Evolutionary conservation across 2,888 invertebrate species (phyloP).

Genomic region (Sycophila texana): DNA sequence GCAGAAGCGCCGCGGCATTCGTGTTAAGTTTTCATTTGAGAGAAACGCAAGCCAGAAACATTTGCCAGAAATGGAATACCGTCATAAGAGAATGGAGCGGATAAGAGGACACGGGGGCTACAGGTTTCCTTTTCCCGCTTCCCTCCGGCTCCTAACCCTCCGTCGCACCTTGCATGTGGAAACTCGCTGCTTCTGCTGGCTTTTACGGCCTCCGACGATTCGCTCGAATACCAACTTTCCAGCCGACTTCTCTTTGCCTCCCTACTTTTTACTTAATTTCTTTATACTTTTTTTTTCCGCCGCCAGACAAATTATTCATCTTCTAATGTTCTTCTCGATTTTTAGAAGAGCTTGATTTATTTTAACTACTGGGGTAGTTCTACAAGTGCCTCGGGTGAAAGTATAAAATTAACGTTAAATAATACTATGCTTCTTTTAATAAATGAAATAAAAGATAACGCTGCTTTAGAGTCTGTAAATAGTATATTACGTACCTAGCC

Average conservation of each 20-base stretch:
- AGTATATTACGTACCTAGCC: too few species aligned
- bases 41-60: conserved; percentile 65
- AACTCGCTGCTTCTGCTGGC: conserved; percentile 27
- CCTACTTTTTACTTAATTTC: not conserved
- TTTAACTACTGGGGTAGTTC: too few species aligned
- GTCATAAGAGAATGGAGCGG: conserved; percentile 57
- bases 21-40: conserved; percentile 69
- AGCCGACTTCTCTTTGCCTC: not conserved
- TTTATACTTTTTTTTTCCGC: not conserved
- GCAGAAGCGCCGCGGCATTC: conserved; percentile 54
- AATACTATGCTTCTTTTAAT: too few species aligned
- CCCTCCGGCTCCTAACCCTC: not conserved
- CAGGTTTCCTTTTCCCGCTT: conserved; percentile 16
- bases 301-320: conserved; percentile 5
- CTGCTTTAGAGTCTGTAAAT: too few species aligned
- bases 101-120: conserved; percentile 59
- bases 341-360: not conserved
- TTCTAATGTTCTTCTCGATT: not conserved
- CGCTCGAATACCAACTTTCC: conserved; percentile 23
- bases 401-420: too few species aligned
- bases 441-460: too few species aligned
- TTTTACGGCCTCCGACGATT: not conserved
- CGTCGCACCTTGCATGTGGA: conserved; percentile 34
- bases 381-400: too few species aligned
- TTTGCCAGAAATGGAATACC: conserved; percentile 63